Conservation (phyloP, 2,113 vertebrate species). For the Sander vitreus region DNA sequence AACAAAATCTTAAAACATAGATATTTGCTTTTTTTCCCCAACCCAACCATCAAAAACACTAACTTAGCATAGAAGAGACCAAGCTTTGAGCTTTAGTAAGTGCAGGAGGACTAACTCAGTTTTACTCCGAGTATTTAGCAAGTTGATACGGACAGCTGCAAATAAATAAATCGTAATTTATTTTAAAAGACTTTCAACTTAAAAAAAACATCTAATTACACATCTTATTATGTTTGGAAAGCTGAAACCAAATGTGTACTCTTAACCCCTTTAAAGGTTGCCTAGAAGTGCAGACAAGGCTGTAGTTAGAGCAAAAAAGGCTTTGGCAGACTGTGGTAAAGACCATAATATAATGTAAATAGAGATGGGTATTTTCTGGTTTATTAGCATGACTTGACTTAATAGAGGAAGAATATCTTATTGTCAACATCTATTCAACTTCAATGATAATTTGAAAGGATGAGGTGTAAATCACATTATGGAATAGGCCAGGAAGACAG, state of each 20-base stretch:
- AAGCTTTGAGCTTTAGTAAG: slow-evolving; percentile 24
- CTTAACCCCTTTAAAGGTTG: not conserved
- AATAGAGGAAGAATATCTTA: not conserved
- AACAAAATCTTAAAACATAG: slow-evolving; percentile 38
- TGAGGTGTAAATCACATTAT: not conserved
- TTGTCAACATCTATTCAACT: not conserved
- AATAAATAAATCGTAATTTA: slow-evolving; percentile 6
- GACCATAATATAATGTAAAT: not conserved
- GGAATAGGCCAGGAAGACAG: not conserved
- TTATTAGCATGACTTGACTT: not conserved
- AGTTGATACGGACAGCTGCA: not conserved
- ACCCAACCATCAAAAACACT: slow-evolving; percentile 36
- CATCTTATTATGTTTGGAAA: not conserved
- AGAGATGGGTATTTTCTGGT: not conserved
- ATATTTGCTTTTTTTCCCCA: slow-evolving; percentile 41
- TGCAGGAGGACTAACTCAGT: not conserved
- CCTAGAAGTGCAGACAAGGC: not conserved
- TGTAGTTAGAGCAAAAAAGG: not conserved
- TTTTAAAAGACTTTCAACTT: not conserved
- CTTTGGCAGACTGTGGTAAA: not conserved
- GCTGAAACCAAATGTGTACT: not conserved
- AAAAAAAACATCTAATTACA: not conserved
- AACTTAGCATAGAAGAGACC: slow-evolving; percentile 15
- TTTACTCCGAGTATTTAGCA: not conserved
- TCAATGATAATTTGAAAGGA: not conserved